Conservation (phyloP, 2,113 vertebrate species). For the Porphyrio hochstetteri region DNA sequence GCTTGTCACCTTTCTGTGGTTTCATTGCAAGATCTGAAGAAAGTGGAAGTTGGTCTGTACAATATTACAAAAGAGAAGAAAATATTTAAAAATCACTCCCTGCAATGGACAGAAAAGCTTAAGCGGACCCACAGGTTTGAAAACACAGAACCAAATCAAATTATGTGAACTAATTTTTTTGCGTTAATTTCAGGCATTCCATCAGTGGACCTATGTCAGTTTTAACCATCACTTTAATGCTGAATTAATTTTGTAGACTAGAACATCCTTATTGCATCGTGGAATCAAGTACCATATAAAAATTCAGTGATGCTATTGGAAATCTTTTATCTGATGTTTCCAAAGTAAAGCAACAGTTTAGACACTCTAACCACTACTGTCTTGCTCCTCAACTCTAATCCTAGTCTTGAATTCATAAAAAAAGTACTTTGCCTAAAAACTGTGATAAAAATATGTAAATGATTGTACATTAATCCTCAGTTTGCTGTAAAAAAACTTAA, state of each 20-base stretch:
- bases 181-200: not conserved
- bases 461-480: not conserved
- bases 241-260: not conserved
- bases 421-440: not conserved
- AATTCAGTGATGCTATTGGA: not conserved
- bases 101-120: not conserved
- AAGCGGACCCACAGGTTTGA: not conserved
- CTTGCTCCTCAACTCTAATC: not conserved
- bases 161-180: not conserved
- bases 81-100: not conserved
- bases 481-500: not conserved
- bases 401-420: not conserved
- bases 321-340: not conserved
- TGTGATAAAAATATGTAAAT: not conserved
- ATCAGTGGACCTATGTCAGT: not conserved
- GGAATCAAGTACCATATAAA: not conserved
- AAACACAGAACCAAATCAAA: not conserved
- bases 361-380: not conserved
- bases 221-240: not conserved
- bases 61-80: not conserved
- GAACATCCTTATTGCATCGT: not conserved
- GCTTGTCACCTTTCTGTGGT: not conserved
- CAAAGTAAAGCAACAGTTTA: not conserved
- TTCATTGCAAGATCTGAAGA: not conserved
- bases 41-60: not conserved